Evolutionary conservation across 2,113 vertebrate species (phyloP), one percentile per base, ranked within the genome.

Genomic region (Bambusicola thoracicus): DNA sequence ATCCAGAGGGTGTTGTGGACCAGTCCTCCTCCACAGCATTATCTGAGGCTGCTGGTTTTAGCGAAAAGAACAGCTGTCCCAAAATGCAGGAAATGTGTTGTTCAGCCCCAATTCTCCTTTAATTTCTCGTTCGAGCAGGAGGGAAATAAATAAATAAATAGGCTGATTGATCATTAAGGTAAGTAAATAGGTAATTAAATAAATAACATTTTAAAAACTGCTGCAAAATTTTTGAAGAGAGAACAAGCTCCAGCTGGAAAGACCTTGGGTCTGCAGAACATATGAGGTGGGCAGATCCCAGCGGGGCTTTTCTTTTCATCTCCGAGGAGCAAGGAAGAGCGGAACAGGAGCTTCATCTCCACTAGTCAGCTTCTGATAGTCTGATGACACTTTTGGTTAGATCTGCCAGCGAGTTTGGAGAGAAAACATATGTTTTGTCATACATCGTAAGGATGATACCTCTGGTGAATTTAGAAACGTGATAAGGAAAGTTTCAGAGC

Each of bases 401-500:
- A 66, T 10, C 69, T 92, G 87, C 74, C 53, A 86, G 59, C 36
- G 76, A 58, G 49, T 48, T 88, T 76, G 69, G 7, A 34, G 55
- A 49, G 80, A 89, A 94, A 93, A 87, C 74, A 51, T 76, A 49
- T 46, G 53, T 81, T 92, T 69, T 94, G 55, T 93, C 11, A 3
- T 77, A 13, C 65, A 10, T 11, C 30, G 55, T 44, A 90, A 81
- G 40, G 74, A 18, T 27, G 48, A 27, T 13, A 65, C 25, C 75
- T 62, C 72, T 73, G 67, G 69, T 55, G 89, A 91, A 72, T 83
- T 81, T 34, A 41, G 43, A 82, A 79, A 76, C 1, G 10, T 29
- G 67, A 78, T 89, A 70, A 92, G 81, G 78, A 80, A 63, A 34
- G 72, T 82, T 85, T 76, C 92, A 80, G 86, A 66, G 40, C 2